These are phyloP conservation scores for Ceyx melanurus DNA, from an alignment of 2,113 vertebrate species.

Conservation along the genomic window DNA sequence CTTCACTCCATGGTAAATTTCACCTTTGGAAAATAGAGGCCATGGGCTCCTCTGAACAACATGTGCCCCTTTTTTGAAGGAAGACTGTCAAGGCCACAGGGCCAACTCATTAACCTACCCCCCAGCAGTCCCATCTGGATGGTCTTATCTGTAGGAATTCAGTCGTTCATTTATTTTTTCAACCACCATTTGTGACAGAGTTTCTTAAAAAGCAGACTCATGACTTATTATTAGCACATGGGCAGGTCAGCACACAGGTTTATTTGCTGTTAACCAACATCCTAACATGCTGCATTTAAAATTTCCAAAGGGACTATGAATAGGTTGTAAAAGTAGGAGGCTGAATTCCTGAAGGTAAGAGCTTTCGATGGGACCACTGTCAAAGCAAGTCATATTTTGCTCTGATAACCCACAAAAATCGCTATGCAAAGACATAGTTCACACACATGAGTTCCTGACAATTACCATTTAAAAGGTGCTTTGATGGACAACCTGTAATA, in stretches of 20 bases:
- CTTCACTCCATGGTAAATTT: conserved; percentile 11
- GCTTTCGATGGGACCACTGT: conserved; percentile 28
- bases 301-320: conserved; percentile 54
- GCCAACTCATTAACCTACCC: conserved; percentile 50
- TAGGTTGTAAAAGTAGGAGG: conserved; percentile 35
- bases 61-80: not conserved
- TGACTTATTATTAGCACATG: conserved; percentile 69
- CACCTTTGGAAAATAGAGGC: conserved; percentile 30
- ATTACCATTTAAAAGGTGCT: not conserved
- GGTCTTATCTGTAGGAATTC: conserved; percentile 59
- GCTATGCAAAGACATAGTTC: not conserved
- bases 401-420: not conserved
- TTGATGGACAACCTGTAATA: not conserved
- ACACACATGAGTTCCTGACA: not conserved
- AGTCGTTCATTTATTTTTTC: conserved; percentile 57
- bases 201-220: conserved; percentile 59
- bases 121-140: conserved; percentile 52
- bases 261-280: conserved; percentile 64
- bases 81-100: conserved; percentile 5
- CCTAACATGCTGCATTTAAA: conserved; percentile 41
- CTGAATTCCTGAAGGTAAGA: conserved; percentile 54
- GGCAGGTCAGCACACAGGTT: conserved; percentile 55
- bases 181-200: conserved; percentile 59
- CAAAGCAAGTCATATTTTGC: conserved; percentile 18
- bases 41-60: not conserved